A percentile compares a stretch with the other conserved stretches of the same genome.
Evolutionary conservation across 2,797 vertebrate species (phyloP).

Genomic region (Psittacula echo): DNA sequence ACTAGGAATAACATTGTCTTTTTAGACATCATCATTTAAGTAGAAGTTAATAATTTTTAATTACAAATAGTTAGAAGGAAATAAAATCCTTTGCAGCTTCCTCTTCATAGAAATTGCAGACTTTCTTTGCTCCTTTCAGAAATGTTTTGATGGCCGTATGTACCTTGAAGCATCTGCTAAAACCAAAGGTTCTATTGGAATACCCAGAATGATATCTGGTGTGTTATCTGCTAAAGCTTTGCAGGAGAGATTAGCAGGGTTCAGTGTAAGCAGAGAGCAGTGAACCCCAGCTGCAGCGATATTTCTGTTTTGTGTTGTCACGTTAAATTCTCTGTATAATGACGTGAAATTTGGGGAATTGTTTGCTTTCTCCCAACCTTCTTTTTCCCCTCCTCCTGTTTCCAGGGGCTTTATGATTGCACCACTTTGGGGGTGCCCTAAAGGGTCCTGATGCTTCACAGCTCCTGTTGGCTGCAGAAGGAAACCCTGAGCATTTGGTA

Average conservation of each 20-base stretch:
- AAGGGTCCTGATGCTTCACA: neutral
- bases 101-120: neutral
- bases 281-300: neutral
- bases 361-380: neutral
- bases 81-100: neutral
- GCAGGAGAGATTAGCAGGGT: neutral
- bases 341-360: neutral
- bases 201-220: neutral
- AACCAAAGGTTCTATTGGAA: neutral
- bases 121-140: neutral
- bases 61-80: neutral
- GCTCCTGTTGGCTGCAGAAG: neutral
- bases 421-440: neutral
- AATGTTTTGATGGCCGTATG: neutral
- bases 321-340: neutral
- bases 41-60: neutral
- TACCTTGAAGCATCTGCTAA: neutral
- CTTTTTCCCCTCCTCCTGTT: neutral
- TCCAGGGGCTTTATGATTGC: neutral
- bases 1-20: neutral
- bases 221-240: neutral
- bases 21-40: slow-evolving; percentile 6
- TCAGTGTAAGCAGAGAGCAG: neutral
- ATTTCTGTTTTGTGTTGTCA: neutral
- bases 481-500: neutral